These are phyloP conservation scores for Hipposideros larvatus DNA, from an alignment of 2,797 vertebrate genomes.

Conservation along the genomic window DNA sequence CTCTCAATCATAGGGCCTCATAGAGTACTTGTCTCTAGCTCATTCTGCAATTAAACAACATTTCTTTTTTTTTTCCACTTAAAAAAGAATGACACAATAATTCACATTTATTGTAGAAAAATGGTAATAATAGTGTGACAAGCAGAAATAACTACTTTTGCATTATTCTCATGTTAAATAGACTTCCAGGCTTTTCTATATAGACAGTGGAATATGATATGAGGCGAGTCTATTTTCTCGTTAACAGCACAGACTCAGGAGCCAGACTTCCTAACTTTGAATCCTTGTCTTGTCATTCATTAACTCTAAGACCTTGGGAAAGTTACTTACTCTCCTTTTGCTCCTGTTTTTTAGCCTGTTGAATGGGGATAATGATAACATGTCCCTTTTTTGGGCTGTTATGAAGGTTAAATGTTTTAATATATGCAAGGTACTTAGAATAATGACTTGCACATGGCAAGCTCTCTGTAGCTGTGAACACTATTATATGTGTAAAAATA, in stretches of 20 bases:
- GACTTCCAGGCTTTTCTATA: background rate
- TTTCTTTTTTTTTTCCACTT: background rate
- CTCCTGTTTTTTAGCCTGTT: background rate
- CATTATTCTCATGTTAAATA: background rate
- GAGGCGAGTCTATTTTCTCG: background rate
- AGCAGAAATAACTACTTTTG: background rate
- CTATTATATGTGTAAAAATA: background rate
- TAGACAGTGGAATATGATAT: background rate
- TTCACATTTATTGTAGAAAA: conserved; percentile 11
- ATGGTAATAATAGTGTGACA: background rate
- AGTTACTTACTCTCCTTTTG: background rate
- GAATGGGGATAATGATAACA: background rate
- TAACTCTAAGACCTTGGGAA: background rate
- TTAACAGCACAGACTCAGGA: background rate
- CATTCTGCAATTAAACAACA: background rate
- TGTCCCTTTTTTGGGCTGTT: background rate
- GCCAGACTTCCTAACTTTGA: background rate
- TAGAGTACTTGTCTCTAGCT: background rate
- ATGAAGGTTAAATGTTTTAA: background rate
- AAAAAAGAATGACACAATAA: background rate
- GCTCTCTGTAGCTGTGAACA: background rate
- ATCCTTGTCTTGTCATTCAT: background rate
- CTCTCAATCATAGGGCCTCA: background rate
- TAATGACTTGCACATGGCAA: background rate
- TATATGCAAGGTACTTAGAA: background rate